Conservation (phyloP, 2,888 invertebrate species). For the Empis stercorea region DNA sequence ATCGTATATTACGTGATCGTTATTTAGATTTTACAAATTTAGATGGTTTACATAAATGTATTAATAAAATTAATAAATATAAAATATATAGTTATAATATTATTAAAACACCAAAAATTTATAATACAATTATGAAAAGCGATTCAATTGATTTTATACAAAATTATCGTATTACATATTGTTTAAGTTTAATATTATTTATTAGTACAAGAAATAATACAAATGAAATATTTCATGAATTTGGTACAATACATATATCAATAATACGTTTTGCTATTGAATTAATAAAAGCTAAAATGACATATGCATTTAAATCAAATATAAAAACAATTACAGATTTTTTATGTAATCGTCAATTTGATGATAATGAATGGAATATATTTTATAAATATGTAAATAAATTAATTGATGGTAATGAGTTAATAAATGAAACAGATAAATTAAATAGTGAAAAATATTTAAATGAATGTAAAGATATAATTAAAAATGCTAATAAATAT, state of each 20-base stretch:
- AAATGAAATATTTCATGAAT: neutral
- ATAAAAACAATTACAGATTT: neutral
- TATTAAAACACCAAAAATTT: slow-evolving; percentile 47
- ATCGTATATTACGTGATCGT: slow-evolving; percentile 24
- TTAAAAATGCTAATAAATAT: slow-evolving; percentile 34
- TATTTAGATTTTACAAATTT: slow-evolving; percentile 39
- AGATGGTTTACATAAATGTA: slow-evolving; percentile 34
- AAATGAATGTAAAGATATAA: neutral
- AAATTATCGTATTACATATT: slow-evolving; percentile 69
- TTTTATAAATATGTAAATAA: neutral
- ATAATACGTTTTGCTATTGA: slow-evolving; percentile 56
- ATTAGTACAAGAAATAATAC: too few relatives aligned
- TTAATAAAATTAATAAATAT: slow-evolving; percentile 28
- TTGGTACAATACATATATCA: slow-evolving; percentile 43
- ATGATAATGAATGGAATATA: neutral
- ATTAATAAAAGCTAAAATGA: slow-evolving; percentile 45
- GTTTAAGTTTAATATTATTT: slow-evolving; percentile 49
- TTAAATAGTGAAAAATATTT: neutral
- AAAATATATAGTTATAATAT: slow-evolving; percentile 24
- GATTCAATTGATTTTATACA: slow-evolving; percentile 24
- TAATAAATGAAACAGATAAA: neutral
- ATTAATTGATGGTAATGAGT: neutral
- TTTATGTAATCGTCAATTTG: neutral
- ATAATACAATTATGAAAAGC: slow-evolving; percentile 25
- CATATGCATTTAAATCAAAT: neutral